Conservation (phyloP, 2,797 vertebrate species). For the Gorsachius magnificus region DNA sequence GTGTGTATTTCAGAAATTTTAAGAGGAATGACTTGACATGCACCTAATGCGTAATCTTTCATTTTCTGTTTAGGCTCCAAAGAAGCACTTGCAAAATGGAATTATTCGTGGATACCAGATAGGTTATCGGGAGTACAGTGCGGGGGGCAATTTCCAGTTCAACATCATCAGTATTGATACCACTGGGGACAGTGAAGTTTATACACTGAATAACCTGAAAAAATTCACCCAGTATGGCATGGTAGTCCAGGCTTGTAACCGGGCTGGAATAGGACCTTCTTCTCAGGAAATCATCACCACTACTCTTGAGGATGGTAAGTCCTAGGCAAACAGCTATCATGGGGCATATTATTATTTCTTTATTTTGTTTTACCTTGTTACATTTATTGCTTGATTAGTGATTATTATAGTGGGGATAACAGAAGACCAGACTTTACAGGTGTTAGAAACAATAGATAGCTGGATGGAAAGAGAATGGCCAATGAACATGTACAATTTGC, state of each 20-base stretch:
- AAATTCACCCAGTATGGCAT: constrained; percentile 99
- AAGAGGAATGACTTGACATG: background rate
- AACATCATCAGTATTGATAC: constrained; percentile 96
- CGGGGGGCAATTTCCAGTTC: constrained; percentile 94
- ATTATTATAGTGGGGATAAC: background rate
- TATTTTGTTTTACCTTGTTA: background rate
- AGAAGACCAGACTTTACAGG: background rate
- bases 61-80: constrained; percentile 83
- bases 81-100: constrained; percentile 95
- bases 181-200: constrained; percentile 92
- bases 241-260: constrained; percentile 96
- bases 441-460: background rate
- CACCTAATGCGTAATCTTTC: background rate
- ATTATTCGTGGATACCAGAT: constrained; percentile 98
- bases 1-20: background rate
- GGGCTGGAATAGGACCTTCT: constrained; percentile 95
- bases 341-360: background rate
- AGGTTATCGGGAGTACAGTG: constrained; percentile 96
- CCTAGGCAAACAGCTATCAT: background rate
- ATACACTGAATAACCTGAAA: constrained; percentile 93
- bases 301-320: constrained; percentile 94
- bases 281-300: constrained; percentile 97
- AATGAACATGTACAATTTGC: background rate
- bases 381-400: background rate
- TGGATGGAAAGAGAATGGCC: background rate